phyloP scores from a whole-genome alignment of 2,888 invertebrate genomes.

The Nesidiocoris tenuis region DNA sequence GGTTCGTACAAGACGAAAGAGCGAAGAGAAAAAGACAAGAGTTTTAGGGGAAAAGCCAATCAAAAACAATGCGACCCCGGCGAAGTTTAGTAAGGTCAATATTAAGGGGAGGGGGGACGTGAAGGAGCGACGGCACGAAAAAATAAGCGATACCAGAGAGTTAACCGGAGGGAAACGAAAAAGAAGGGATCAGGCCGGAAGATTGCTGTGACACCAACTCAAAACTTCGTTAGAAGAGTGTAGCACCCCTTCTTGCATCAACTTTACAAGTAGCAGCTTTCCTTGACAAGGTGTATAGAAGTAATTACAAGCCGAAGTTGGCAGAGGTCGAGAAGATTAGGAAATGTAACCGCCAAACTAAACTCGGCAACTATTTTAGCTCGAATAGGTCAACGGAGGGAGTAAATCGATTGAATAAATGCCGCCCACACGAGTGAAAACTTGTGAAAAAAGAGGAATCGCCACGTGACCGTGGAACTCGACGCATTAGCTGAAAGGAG shows the following conservation, averaged over 20 bases:
- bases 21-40: not conserved
- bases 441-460: too few relatives aligned
- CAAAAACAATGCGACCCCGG: slow-evolving; percentile 38
- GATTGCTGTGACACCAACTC: slow-evolving; percentile 29
- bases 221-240: slow-evolving; percentile 28
- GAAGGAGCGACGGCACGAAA: not conserved
- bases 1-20: slow-evolving; percentile 5
- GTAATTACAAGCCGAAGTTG: slow-evolving; percentile 15
- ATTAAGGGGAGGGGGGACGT: slow-evolving; percentile 7
- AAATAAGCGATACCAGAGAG: slow-evolving; percentile 3
- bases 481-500: too few relatives aligned
- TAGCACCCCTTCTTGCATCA: slow-evolving; percentile 20
- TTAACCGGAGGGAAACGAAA: slow-evolving; percentile 3
- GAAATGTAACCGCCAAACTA: slow-evolving; percentile 1
- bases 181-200: not conserved
- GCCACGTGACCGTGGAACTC: too few relatives aligned
- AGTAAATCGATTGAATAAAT: slow-evolving; percentile 15
- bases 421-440: too few relatives aligned
- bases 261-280: not conserved
- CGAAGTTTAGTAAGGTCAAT: slow-evolving; percentile 35
- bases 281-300: slow-evolving; percentile 37
- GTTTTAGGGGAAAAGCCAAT: slow-evolving; percentile 30
- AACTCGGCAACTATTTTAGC: slow-evolving; percentile 1
- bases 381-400: slow-evolving; percentile 2
- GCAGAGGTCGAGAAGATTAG: not conserved